These are phyloP conservation scores for Sarcophaga peregrina DNA, from an alignment of 1,140 invertebrate genomes.

Conservation along the genomic window DNA sequence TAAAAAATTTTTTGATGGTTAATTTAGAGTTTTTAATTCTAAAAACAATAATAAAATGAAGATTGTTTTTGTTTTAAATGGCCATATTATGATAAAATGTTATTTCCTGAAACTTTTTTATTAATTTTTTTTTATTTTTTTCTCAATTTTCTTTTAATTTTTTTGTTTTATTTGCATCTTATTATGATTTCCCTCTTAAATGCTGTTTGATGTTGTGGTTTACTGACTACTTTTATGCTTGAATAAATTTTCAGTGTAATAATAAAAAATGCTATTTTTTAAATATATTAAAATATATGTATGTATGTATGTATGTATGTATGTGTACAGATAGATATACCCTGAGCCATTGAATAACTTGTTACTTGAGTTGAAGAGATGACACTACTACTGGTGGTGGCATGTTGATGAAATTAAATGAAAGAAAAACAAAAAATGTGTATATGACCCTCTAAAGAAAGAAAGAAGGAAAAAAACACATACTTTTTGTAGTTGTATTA, in stretches of 20 bases:
- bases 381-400: background rate
- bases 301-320: no score
- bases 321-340: background rate
- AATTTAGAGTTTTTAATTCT: background rate
- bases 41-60: background rate
- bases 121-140: background rate
- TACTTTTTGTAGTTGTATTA: slow-evolving; percentile 3
- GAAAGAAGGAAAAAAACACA: background rate
- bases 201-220: background rate
- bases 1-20: background rate
- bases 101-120: background rate
- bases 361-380: background rate
- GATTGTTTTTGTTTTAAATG: background rate
- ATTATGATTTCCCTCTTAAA: slow-evolving; percentile 1
- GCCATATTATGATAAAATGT: background rate
- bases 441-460: slow-evolving; percentile 4
- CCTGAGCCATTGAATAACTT: background rate
- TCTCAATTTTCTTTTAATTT: background rate
- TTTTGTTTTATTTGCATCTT: background rate
- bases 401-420: background rate
- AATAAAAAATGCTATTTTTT: background rate
- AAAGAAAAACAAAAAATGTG: background rate
- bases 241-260: background rate
- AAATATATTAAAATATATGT: no score
- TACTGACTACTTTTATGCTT: slow-evolving; percentile 3